Evolutionary conservation across 2,113 vertebrate genomes (phyloP), one percentile per base, ranked within the genome.

Genomic region (Tauraco erythrolophus): DNA sequence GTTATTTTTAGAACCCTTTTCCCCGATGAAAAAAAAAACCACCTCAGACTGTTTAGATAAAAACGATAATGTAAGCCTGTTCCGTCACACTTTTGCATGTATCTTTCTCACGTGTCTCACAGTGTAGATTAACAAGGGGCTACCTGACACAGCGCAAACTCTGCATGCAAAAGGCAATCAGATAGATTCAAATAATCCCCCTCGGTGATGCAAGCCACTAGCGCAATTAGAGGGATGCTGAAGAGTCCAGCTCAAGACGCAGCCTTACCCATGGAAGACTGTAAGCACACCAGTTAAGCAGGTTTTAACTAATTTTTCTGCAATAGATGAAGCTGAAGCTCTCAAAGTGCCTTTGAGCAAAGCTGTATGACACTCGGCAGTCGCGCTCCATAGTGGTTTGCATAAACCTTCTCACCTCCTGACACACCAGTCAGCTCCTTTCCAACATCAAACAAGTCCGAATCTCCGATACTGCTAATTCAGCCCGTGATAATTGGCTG

Each of bases 321-420:
- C 28, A 33, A 5, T 16, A 19, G 7, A 0, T 1, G 11, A 21
- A 72, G 14, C 25, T 84, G 75, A 74, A 77, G 19, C 28, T 80
- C 25, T n/a, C 8, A 4, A 24, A 41, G 17, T 17, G 2, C 5
- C 84, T 81, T 24, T 39, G 25, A 9, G 28, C 11, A 24, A 54
- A 56, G 64, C 19, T 18, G 11, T 13, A 30, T 1, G 2, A 28
- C 14, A 24, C 19, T 65, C 43, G n/a, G 27, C 17, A 22, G 31
- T 7, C 46, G 25, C 12, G 8, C 41, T 41, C 19, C 0, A 0
- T 3, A 31, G 35, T 27, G 39, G 28, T 21, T 14, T 43, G 14
- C 5, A 28, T 6, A 14, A 76, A 31, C 0, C 0, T 37, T 64
- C 53, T 68, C 33, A 53, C 21, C 30, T 51, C n/a, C 45, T 41